Evolutionary conservation across 1,140 invertebrate species (phyloP), one percentile per base, ranked within the genome.

Genomic region (Ooceraea biroi): DNA sequence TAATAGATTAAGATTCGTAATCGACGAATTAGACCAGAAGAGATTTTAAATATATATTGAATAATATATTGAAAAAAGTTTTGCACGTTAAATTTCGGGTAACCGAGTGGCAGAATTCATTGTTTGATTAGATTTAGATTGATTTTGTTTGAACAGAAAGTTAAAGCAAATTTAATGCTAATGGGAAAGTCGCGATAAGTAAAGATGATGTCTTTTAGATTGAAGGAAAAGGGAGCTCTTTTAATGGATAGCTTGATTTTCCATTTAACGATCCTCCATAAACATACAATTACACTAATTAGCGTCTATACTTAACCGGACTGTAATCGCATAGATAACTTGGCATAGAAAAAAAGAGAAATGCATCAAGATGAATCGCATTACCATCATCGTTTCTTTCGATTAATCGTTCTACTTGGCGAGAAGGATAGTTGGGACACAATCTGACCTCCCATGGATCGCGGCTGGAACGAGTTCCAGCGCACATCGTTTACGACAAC

Each of bases 401-500:
- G 17, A 73, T 27, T 61, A 12, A n/a, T 22, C 30, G 68, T 14
- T 71, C 11, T 30, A 48, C 36, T 36, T 36, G 63, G 63, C 63
- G 41, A 22, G 10, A 19, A 5, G 0, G 2, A 22, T 57, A 58
- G 3, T 17, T 1, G 66, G 3, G 25, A 72, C 27, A 71, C 73
- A 76, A 63, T 63, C 44, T 63, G 44, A 36, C 11, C 41, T 74
- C 41, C 27, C 25, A 61, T 14, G 41, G 14, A 72, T 41, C 25
- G n/a, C n/a, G 1, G 27, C 27, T 48, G 7, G 63, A 76, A 76
- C n/a, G 12, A 48, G 25, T 76, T 65, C n/a, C 73, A 65, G 0
- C 25, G 12, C 12, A 30, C 11, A 65, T 36, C 73, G 73, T 77
- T 77, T 77, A 77, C 50, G 73, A 65, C 73, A 65, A 19, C n/a